A percentile compares a stretch with the other conserved stretches of the same genome.
Evolutionary conservation across 2,888 invertebrate genomes (phyloP).

Genomic region (Spodoptera exigua): DNA sequence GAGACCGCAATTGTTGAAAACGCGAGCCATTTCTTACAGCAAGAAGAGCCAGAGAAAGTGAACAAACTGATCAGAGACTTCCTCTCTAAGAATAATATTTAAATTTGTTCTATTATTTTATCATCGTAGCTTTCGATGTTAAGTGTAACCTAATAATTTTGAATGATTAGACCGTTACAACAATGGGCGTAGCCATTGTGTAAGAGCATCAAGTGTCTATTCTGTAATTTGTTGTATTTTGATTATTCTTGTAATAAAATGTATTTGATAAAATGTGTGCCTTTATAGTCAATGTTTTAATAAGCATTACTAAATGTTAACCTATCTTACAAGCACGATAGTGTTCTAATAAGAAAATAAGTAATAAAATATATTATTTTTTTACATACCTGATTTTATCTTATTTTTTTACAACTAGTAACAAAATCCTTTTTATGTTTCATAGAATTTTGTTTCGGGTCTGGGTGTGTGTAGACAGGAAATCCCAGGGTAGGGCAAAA

Average conservation of each 20-base stretch:
- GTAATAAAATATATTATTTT: neutral
- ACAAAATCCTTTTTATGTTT: no score
- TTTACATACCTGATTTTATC: no score
- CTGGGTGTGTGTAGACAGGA: no score
- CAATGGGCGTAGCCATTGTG: neutral
- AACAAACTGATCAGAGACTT: constrained; percentile 87
- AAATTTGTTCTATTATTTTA: constrained; percentile 13
- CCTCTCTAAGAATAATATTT: constrained; percentile 74
- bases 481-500: no score
- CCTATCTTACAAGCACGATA: no score
- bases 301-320: constrained; percentile 6
- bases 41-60: constrained; percentile 86
- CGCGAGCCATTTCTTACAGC: constrained; percentile 88
- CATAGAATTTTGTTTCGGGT: no score
- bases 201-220: neutral
- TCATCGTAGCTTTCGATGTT: no score
- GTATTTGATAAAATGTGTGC: constrained; percentile 20
- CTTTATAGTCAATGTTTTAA: constrained; percentile 31
- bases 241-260: constrained; percentile 12
- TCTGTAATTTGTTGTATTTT: constrained; percentile 3
- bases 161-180: neutral
- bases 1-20: constrained; percentile 80
- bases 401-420: no score
- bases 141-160: constrained; percentile 2
- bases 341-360: neutral